Evolutionary conservation across 2,797 vertebrate species (phyloP).

Genomic region (Pelochelys cantorii): DNA sequence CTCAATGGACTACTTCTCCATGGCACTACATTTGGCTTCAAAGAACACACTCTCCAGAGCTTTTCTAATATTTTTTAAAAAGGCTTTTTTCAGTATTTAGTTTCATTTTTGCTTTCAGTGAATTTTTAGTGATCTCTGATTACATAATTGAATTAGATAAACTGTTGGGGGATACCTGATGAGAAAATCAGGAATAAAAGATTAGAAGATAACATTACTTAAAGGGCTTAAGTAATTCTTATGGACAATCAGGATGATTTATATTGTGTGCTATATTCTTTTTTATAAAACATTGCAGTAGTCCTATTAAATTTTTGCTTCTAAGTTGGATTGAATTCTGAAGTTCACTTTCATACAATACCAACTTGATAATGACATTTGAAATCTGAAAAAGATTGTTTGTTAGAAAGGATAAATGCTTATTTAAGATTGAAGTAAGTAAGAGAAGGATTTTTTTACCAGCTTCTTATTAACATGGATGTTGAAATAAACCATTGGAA

Average conservation of each 20-base stretch:
- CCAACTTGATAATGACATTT: slow-evolving; percentile 39
- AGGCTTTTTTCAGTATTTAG: slow-evolving; percentile 41
- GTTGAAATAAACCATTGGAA: slow-evolving; percentile 57
- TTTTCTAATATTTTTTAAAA: slow-evolving; percentile 1
- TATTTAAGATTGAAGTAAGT: slow-evolving; percentile 56
- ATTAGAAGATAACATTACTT: slow-evolving; percentile 64
- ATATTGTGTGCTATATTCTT: slow-evolving; percentile 54
- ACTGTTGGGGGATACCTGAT: slow-evolving; percentile 55
- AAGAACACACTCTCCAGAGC: background rate
- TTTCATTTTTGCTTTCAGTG: slow-evolving; percentile 58
- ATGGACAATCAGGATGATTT: slow-evolving; percentile 52
- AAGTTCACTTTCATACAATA: slow-evolving; percentile 56
- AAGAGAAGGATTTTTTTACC: slow-evolving; percentile 25
- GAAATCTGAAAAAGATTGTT: background rate
- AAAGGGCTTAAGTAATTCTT: slow-evolving; percentile 68
- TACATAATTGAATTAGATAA: slow-evolving; percentile 71
- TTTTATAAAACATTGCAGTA: slow-evolving; percentile 47
- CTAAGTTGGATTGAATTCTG: slow-evolving; percentile 53
- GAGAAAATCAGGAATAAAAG: slow-evolving; percentile 62
- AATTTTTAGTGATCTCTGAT: slow-evolving; percentile 64
- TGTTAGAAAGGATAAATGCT: slow-evolving; percentile 9
- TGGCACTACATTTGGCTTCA: background rate
- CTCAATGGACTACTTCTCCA: background rate
- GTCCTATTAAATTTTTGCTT: slow-evolving; percentile 68
- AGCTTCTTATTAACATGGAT: slow-evolving; percentile 45